Evolutionary conservation across 2,888 invertebrate species (phyloP).

Genomic region (Gymnocheta viridis): DNA sequence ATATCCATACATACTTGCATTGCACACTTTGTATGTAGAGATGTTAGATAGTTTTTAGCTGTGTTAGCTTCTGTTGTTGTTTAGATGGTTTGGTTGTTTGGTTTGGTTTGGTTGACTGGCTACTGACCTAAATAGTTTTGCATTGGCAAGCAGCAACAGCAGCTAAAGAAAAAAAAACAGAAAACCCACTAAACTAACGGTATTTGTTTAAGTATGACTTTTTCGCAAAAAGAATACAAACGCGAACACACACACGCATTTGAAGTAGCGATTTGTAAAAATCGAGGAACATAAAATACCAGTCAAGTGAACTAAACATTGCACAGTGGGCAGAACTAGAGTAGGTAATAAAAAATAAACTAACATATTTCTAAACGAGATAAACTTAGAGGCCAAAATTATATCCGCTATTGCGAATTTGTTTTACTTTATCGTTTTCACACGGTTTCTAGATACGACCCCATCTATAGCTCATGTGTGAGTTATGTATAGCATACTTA

Average conservation of each 20-base stretch:
- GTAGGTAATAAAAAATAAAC: no score
- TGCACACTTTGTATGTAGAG: background rate
- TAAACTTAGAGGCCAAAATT: no score
- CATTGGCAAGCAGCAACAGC: slow-evolving; percentile 54
- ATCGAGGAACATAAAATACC: slow-evolving; percentile 16
- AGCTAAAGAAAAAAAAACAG: background rate
- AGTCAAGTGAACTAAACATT: slow-evolving; percentile 26
- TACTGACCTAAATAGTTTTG: slow-evolving; percentile 77
- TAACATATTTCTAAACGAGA: no score
- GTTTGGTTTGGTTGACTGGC: slow-evolving; percentile 67
- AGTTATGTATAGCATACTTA: no score
- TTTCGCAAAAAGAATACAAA: slow-evolving; percentile 25
- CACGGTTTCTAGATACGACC: no score
- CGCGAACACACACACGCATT: slow-evolving; percentile 12
- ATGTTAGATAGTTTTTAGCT: background rate
- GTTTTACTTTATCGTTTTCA: no score
- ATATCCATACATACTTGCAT: no score
- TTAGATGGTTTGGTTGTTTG: slow-evolving; percentile 40
- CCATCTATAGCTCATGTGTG: no score
- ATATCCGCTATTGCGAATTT: no score
- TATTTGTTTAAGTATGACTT: slow-evolving; percentile 67
- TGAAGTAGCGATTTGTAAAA: slow-evolving; percentile 37
- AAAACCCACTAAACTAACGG: slow-evolving; percentile 65
- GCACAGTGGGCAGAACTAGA: no score
- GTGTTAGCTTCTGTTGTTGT: slow-evolving; percentile 25